phyloP scores from a whole-genome alignment of 2,888 invertebrate genomes.

The Colostygia pectinataria region DNA sequence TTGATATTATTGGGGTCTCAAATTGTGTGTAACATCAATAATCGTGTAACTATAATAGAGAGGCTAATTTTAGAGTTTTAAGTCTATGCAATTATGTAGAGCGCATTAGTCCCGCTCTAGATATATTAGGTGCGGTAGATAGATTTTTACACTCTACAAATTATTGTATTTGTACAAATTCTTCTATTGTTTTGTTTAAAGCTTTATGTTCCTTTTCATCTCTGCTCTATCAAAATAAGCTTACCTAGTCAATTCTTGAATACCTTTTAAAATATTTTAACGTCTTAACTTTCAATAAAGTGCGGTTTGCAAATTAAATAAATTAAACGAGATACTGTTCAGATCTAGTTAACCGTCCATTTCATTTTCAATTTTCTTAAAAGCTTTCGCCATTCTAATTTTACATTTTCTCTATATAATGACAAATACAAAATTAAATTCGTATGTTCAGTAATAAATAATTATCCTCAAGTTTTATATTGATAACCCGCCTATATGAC shows the following conservation, averaged over 20 bases:
- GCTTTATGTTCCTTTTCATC: constrained; percentile 17
- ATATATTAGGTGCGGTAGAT: constrained; percentile 48
- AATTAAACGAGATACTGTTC: constrained; percentile 22
- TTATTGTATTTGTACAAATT: constrained; percentile 37
- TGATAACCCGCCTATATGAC: constrained; percentile 80
- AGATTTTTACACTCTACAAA: constrained; percentile 58
- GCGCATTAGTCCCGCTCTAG: constrained; percentile 66
- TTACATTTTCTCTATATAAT: constrained; percentile 23
- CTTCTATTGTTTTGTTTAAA: constrained; percentile 30
- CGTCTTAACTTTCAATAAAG: constrained; percentile 25
- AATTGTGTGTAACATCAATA: constrained; percentile 15
- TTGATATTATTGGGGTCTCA: background rate
- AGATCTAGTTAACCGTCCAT: constrained; percentile 65
- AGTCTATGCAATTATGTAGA: constrained; percentile 31
- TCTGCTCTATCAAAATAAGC: constrained; percentile 20
- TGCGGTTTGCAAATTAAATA: constrained; percentile 44
- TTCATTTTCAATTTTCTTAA: constrained; percentile 39
- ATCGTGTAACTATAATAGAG: constrained; percentile 7
- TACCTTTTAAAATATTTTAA: constrained; percentile 35
- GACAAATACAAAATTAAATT: constrained; percentile 37
- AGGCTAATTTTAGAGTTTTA: constrained; percentile 18
- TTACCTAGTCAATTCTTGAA: constrained; percentile 51
- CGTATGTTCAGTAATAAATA: constrained; percentile 61
- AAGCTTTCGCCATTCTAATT: constrained; percentile 39
- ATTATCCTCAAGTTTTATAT: constrained; percentile 67